phyloP scores from a whole-genome alignment of 2,888 invertebrate genomes.

The Eristalis intricaria region DNA sequence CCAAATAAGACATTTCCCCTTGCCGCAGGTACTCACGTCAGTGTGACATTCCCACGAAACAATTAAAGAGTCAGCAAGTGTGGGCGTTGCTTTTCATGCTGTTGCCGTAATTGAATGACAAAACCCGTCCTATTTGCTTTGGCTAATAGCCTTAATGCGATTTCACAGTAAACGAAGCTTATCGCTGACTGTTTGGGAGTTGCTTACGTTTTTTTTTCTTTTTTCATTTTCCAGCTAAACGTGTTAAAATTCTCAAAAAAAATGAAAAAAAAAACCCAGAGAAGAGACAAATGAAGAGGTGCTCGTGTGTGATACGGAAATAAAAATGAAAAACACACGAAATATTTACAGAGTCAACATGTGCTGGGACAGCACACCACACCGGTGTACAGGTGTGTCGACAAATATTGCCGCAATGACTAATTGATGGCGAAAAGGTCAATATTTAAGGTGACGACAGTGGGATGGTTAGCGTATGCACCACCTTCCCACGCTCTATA shows the following conservation, averaged over 20 bases:
- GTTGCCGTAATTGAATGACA: not conserved
- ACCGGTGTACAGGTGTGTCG: constrained; percentile 66
- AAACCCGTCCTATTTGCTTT: constrained; percentile 41
- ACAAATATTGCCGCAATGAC: constrained; percentile 69
- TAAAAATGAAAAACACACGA: constrained; percentile 18
- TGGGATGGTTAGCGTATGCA: constrained; percentile 34
- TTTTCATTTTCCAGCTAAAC: not conserved
- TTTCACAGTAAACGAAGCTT: constrained; percentile 70
- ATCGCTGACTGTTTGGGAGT: constrained; percentile 59
- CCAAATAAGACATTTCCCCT: not conserved
- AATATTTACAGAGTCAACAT: constrained; percentile 61
- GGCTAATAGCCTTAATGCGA: constrained; percentile 71
- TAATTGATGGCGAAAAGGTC: constrained; percentile 72
- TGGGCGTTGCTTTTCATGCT: not conserved
- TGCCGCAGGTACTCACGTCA: not conserved
- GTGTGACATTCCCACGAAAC: not conserved
- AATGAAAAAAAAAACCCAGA: not conserved
- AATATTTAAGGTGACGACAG: constrained; percentile 66
- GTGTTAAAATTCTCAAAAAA: constrained; percentile 47
- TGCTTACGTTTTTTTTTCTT: not conserved
- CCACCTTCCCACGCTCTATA: constrained; percentile 70
- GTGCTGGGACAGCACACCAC: constrained; percentile 59
- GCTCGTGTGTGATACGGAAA: constrained; percentile 59
- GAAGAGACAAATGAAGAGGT: not conserved
- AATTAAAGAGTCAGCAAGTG: not conserved